Conservation (phyloP, 1,140 invertebrate species). For the Micrasema minimum region DNA sequence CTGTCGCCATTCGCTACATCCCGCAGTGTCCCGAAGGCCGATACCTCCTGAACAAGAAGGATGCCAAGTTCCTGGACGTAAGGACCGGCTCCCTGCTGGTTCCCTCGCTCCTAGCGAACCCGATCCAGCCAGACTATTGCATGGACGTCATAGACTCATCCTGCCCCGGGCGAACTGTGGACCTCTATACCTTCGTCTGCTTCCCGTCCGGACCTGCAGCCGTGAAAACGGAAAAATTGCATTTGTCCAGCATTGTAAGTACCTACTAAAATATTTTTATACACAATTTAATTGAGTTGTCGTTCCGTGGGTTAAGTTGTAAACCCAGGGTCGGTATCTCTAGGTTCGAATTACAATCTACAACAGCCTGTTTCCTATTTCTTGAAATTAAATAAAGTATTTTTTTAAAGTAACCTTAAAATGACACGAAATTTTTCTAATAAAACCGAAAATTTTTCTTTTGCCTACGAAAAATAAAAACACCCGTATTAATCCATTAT, state of each 20-base stretch:
- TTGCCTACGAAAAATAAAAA: too few relatives aligned
- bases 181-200: constrained; percentile 37
- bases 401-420: too few relatives aligned
- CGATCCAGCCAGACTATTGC: constrained; percentile 35
- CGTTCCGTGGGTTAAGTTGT: too few relatives aligned
- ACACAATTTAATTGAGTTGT: too few relatives aligned
- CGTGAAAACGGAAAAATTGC: constrained; percentile 13
- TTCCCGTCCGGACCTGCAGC: constrained; percentile 19
- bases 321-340: too few relatives aligned
- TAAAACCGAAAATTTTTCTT: too few relatives aligned
- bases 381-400: too few relatives aligned
- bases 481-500: too few relatives aligned
- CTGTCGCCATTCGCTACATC: constrained; percentile 35
- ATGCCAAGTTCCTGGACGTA: constrained; percentile 35
- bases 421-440: too few relatives aligned
- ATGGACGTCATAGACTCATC: constrained; percentile 29
- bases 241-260: constrained; percentile 42
- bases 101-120: neutral
- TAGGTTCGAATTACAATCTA: too few relatives aligned
- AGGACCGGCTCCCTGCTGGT: constrained; percentile 30
- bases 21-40: constrained; percentile 17
- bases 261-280: too few relatives aligned
- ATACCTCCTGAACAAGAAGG: constrained; percentile 23
- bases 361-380: too few relatives aligned
- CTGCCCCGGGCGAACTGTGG: neutral